A percentile compares a stretch with the other conserved stretches of the same genome.
These are phyloP conservation scores for Ramphastos sulfuratus DNA, from an alignment of 2,113 vertebrate genomes.

Conservation along the genomic window DNA sequence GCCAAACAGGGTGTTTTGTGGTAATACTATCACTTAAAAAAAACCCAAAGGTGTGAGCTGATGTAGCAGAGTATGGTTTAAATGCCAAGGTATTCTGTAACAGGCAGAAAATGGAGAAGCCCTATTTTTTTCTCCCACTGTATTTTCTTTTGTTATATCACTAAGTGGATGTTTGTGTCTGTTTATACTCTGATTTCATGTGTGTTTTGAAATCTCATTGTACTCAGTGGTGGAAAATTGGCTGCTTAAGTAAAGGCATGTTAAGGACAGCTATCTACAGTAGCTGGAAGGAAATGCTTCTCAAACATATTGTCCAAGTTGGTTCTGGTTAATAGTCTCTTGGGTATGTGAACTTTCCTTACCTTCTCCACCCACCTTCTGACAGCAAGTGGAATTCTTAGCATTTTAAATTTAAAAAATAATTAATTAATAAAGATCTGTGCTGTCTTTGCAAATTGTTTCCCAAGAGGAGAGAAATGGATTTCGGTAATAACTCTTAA, in stretches of 20 bases:
- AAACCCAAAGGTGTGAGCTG: accelerated
- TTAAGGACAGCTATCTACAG: conserved; percentile 56
- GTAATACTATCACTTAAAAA: not conserved
- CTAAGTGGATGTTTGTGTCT: conserved; percentile 60
- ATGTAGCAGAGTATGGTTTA: not conserved
- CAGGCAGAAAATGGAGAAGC: not conserved
- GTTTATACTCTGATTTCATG: conserved; percentile 32
- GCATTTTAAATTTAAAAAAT: not conserved
- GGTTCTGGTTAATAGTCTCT: conserved; percentile 34
- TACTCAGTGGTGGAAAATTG: conserved; percentile 57
- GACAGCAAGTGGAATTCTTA: not conserved
- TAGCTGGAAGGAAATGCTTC: conserved; percentile 71
- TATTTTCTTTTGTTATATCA: conserved; percentile 55
- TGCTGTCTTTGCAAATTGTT: not conserved
- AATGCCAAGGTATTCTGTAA: not conserved
- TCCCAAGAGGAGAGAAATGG: not conserved
- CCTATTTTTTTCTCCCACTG: accelerated
- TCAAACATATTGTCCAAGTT: conserved; percentile 54
- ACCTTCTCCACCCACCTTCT: conserved; percentile 60
- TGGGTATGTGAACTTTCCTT: conserved; percentile 55
- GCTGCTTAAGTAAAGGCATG: conserved; percentile 50
- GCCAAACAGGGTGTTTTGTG: not conserved
- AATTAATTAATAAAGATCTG: not conserved
- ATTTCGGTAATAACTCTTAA: not conserved
- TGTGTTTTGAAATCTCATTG: conserved; percentile 63